phyloP scores from a whole-genome alignment of 2,888 invertebrate species.

The Lithosia quadra region DNA sequence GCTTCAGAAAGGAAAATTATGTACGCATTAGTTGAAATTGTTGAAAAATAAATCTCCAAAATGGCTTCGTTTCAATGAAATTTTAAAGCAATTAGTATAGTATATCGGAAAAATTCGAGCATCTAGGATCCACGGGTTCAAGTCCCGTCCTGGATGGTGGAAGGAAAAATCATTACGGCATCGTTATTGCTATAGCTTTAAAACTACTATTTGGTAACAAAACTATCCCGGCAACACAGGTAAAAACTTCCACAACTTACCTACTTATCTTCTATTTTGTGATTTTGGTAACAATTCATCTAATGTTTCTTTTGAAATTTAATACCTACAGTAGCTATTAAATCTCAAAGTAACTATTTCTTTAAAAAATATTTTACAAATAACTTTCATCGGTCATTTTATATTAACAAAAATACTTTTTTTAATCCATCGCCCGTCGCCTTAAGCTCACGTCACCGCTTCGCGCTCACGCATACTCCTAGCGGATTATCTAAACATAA shows the following conservation, averaged over 20 bases:
- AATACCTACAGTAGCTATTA: background rate
- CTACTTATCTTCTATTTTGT: background rate
- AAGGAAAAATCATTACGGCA: no score
- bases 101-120: no score
- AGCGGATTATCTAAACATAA: conserved; percentile 76
- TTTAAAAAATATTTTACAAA: conserved; percentile 39
- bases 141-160: no score
- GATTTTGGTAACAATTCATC: background rate
- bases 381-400: conserved; percentile 65
- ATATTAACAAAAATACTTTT: conserved; percentile 57
- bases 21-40: no score
- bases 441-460: conserved; percentile 65
- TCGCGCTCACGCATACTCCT: conserved; percentile 74
- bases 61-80: no score
- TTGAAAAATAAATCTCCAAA: no score
- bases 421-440: conserved; percentile 68
- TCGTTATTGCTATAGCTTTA: no score
- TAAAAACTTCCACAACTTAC: background rate
- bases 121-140: no score
- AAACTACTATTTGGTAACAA: background rate
- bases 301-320: no score
- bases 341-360: conserved; percentile 30
- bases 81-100: no score
- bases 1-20: no score
- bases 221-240: background rate